These are phyloP conservation scores for Coelinius sp. DNA, from an alignment of 2,888 invertebrate genomes.

Conservation along the genomic window DNA sequence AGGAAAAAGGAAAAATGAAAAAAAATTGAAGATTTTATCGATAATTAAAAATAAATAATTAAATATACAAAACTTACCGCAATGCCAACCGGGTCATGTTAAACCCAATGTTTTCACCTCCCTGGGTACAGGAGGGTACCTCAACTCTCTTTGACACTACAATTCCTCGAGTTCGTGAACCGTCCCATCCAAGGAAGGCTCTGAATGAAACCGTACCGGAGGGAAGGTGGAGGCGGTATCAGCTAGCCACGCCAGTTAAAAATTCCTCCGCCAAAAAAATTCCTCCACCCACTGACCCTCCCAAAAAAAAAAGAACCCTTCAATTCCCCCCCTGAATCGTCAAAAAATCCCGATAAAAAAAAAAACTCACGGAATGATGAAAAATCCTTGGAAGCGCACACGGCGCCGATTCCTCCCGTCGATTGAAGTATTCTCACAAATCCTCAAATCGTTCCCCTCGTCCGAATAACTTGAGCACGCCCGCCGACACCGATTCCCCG, in stretches of 20 bases:
- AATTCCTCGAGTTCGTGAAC: conserved; percentile 47
- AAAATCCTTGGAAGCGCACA: neutral
- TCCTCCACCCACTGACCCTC: conserved; percentile 27
- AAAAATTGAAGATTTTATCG: neutral
- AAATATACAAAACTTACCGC: conserved; percentile 62
- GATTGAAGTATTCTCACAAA: neutral
- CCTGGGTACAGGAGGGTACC: conserved; percentile 44
- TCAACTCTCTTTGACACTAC: conserved; percentile 46
- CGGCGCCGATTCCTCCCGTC: neutral
- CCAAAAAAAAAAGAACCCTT: conserved; percentile 5
- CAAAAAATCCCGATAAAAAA: neutral
- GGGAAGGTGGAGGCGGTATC: conserved; percentile 51
- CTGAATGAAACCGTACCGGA: conserved; percentile 60
- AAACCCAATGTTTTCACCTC: conserved; percentile 54
- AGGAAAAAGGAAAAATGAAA: conserved; percentile 2
- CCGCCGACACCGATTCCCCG: conserved; percentile 42
- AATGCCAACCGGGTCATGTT: conserved; percentile 67
- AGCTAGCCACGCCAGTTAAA: conserved; percentile 63
- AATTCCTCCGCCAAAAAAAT: conserved; percentile 62
- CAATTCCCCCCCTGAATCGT: neutral
- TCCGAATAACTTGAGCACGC: conserved; percentile 3
- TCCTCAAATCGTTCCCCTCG: neutral
- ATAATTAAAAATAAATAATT: conserved; percentile 18
- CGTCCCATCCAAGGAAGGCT: conserved; percentile 69
- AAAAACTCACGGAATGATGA: neutral